Evolutionary conservation across 1,140 invertebrate genomes (phyloP), one percentile per base, ranked within the genome.

Genomic region (Caenorhabditis elegans): DNA sequence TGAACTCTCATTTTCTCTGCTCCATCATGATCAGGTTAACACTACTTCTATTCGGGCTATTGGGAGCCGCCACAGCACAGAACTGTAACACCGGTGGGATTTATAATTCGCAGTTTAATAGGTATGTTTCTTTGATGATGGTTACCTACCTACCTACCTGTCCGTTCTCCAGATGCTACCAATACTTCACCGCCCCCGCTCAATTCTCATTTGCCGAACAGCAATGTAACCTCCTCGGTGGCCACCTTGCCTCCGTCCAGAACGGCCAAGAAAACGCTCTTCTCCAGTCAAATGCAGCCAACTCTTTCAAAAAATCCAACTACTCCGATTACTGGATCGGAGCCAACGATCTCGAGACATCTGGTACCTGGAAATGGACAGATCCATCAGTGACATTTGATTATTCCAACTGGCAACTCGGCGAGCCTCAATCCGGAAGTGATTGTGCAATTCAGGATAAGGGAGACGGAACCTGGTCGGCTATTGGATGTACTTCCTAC

Each of bases 281-380:
- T 0, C n/a, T 47, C 70, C 76, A 49, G 15, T 34, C 43, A 8
- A 48, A 77, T 46, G 76, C 4, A 6, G 46, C 28, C 22, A 47
- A 77, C 13, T 39, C 49, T 22, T 46, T 46, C 22, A 60, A 31
- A 8, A 83, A 80, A 39, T 76, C 70, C 8, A 76, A 76, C 34
- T 46, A 47, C 17, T 47, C 70, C 0, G 47, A 76, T 76, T 76
- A 47, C 24, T 81, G 79, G 79, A 31, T 48, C 15, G 79, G 79
- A 11, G 79, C 39, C 2, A 81, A 81, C 22, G 79, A 81, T 43
- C 39, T 81, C 34, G 79, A 48, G 26, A 47, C 70, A 22, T 22
- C 65, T 22, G 79, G 79, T n/a, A 79, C 15, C 5, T 81, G 79
- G 79, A 34, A 31, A 34, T 81, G 79, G 79, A 81, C 65, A 19